Conservation (phyloP, 2,113 vertebrate genomes). For the Psilopogon haemacephalus region DNA sequence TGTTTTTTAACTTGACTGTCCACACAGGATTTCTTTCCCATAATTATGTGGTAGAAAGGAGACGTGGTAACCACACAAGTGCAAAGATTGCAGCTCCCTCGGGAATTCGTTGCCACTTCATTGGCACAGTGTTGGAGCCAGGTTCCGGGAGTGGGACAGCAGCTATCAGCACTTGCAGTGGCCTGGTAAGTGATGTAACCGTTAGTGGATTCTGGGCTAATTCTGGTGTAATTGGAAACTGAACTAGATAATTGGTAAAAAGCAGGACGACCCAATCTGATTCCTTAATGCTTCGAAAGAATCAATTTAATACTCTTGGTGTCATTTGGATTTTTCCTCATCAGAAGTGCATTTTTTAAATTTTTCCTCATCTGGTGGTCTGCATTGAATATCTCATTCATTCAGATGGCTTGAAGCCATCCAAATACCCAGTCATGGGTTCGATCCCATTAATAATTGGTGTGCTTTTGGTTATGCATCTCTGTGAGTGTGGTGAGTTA, state of each 20-base stretch:
- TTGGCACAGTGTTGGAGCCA: slow-evolving; percentile 77
- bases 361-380: not conserved
- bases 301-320: not conserved
- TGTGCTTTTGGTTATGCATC: not conserved
- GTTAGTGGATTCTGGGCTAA: not conserved
- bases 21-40: slow-evolving; percentile 81
- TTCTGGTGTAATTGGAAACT: not conserved
- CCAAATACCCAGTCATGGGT: not conserved
- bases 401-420: not conserved
- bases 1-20: slow-evolving; percentile 87
- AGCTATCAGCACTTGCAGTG: slow-evolving; percentile 87
- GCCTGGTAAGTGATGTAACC: slow-evolving; percentile 84
- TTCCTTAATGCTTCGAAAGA: not conserved
- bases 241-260: not conserved
- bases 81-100: slow-evolving; percentile 56
- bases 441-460: not conserved
- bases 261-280: not conserved
- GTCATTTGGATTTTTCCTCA: not conserved
- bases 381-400: not conserved
- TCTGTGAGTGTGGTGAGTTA: too few relatives aligned
- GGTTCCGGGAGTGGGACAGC: slow-evolving; percentile 71
- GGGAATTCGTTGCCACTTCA: slow-evolving; percentile 81
- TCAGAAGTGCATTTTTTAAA: not conserved
- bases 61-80: slow-evolving; percentile 74
- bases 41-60: slow-evolving; percentile 85